Evolutionary conservation across 2,797 vertebrate genomes (phyloP).

Genomic region (Fistularia tabacaria): DNA sequence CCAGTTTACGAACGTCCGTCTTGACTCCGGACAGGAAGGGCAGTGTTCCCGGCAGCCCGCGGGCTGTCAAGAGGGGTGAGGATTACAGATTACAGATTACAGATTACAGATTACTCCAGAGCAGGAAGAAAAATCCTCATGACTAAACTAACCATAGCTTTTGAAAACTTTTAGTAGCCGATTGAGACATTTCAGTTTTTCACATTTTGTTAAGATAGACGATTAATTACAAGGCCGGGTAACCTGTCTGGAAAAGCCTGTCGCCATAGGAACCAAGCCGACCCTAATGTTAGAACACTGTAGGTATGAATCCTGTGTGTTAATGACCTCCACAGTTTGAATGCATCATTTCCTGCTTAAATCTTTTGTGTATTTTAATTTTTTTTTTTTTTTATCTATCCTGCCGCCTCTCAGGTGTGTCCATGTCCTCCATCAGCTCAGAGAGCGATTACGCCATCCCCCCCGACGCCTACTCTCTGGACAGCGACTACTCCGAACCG

Average conservation of each 20-base stretch:
- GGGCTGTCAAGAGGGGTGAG: slow-evolving; percentile 89
- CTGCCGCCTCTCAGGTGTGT: slow-evolving; percentile 76
- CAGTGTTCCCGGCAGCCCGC: slow-evolving; percentile 86
- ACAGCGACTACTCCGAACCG: slow-evolving; percentile 92
- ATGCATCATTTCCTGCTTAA: neutral
- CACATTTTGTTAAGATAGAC: too few species aligned
- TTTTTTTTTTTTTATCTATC: neutral
- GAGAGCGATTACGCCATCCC: slow-evolving; percentile 96
- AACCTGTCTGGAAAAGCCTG: too few species aligned
- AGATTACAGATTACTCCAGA: too few species aligned
- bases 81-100: neutral
- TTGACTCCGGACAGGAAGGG: slow-evolving; percentile 82
- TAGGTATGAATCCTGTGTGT: too few species aligned
- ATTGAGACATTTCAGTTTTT: too few species aligned
- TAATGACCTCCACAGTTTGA: neutral
- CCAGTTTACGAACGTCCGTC: slow-evolving; percentile 82
- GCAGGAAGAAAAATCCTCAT: too few species aligned
- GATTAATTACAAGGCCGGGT: too few species aligned
- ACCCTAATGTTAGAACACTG: too few species aligned
- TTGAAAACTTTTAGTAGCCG: too few species aligned
- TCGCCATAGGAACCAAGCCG: too few species aligned
- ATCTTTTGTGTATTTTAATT: neutral
- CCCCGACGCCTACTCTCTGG: slow-evolving; percentile 89
- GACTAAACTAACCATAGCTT: too few species aligned
- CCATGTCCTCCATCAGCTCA: slow-evolving; percentile 93